Base-by-base conservation (phyloP, 2,888 invertebrate genomes). In the Euphydryas editha region DNA sequence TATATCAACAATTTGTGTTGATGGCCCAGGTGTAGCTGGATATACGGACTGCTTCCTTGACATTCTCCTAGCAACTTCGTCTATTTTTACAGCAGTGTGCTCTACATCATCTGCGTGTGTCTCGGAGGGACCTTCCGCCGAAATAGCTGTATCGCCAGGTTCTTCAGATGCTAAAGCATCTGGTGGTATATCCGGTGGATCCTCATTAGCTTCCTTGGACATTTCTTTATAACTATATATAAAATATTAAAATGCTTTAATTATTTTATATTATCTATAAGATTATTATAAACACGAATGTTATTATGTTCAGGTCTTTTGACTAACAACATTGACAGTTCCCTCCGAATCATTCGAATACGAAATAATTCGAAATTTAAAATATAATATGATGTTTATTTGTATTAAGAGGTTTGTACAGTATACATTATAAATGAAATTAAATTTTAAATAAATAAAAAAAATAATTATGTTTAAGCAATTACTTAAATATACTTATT, bases 1-100 rank as follows among this genome's bases (percentile, higher is more conserved):
- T 13, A 92, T 82, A 10, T 86, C 82, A 10, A 86, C 79, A 1
- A 77, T 71, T 46, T 82, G 81, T 18, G 74, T 66, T 71, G 67
- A 44, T 47, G 68, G 20, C 73, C 76, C 70, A 68, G 49, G 73
- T 60, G 68, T 49, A 17, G 70, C 65, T 6, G 71, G 71, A 59
- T 68, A 73, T 36, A 70, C 54, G 20, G 80, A 81, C 15, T 78
- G 77, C 71, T 77, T 82, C 68, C 71, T 79, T 11, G 82, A 79
- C 39, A 74, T 68, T 56, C 72, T 78, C 56, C 68, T 68, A 5
- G 72, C 67, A 0, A 78, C 54, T 47, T 84, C 82, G 47, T 82
- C 81, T 36, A 83, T 78, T 67, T 77, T 80, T 30, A 72, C 74
- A 46, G 78, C 74, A 44, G 83, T 81, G 2, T 80, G 74, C 4